Evolutionary conservation across 2,113 vertebrate genomes (phyloP), one percentile per base, ranked within the genome.

Genomic region (Lynx canadensis): DNA sequence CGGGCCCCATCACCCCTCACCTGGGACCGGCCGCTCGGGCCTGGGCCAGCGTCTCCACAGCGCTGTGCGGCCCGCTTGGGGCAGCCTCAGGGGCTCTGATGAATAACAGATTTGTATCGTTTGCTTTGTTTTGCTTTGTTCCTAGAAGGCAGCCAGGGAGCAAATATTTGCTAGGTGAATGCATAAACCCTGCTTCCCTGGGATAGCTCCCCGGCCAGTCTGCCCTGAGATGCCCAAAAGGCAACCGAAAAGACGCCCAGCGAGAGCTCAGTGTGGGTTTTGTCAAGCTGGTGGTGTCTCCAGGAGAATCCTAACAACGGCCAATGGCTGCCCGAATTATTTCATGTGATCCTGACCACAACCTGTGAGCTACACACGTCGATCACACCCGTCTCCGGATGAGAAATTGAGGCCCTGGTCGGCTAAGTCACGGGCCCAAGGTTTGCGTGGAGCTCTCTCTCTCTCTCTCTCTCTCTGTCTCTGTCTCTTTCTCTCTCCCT

Each of bases 211-310:
- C 31, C 23, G 12, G 4, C 66, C 29, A 10, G 36, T 8, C 33
- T 29, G 71, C 86, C 71, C 65, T 0, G 6, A 21, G 85, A 41
- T 2, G 23, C 63, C 85, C 63, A 8, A 36, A 71, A 48, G 7
- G 16, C 81, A 36, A 38, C 68, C 60, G 79, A 48, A 4, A 45
- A 45, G 45, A 9, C 45, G 7, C 45, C 45, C 45, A 45, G 0
- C 0, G 4, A 25, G 57, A 18, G 27, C 36, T 41, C 12, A 2
- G 1, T 0, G 18, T 0, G 10, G 36, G 4, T 23, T 38, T 65
- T 4, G 11, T 13, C 12, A 4, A 3, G 23, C 4, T 31, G 80
- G 29, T 3, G 38, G 5, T 0, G 0, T 2, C 79, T 7, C n/a
- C 1, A 0, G 66, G 0, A 16, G 38, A 18, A 6, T 11, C 3